These are phyloP conservation scores for Lepidostoma basale DNA, from an alignment of 1,140 invertebrate species.

Conservation along the genomic window DNA sequence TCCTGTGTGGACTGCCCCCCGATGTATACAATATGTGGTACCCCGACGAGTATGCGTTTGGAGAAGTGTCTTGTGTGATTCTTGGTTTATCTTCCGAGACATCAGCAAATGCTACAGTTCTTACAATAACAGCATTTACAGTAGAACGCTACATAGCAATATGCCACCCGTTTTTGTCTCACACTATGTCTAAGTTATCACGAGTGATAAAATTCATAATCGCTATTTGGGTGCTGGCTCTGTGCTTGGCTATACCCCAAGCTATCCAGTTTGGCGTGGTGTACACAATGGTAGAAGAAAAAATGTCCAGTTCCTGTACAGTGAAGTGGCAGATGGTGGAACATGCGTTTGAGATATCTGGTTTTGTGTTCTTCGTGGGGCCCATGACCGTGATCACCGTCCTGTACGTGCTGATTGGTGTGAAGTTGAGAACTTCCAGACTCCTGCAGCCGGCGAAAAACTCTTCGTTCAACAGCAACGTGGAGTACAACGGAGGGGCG, in stretches of 20 bases:
- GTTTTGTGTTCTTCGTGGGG: constrained; percentile 77
- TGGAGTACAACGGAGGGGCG: constrained; percentile 50
- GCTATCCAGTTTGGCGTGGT: constrained; percentile 76
- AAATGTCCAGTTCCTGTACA: constrained; percentile 61
- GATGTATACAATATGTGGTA: constrained; percentile 84
- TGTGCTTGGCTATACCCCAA: constrained; percentile 80
- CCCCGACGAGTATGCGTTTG: constrained; percentile 76
- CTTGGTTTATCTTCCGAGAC: constrained; percentile 78
- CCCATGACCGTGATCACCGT: constrained; percentile 78
- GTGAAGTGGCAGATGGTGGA: constrained; percentile 62
- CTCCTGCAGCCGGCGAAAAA: constrained; percentile 55
- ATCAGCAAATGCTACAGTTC: constrained; percentile 87
- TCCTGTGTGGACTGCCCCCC: constrained; percentile 76
- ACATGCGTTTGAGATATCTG: constrained; percentile 74
- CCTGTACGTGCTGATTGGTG: constrained; percentile 73
- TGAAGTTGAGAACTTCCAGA: constrained; percentile 65
- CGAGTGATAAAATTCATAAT: constrained; percentile 74
- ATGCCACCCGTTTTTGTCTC: constrained; percentile 88
- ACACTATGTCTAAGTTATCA: constrained; percentile 82
- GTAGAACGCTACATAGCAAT: constrained; percentile 94
- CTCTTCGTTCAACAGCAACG: constrained; percentile 51
- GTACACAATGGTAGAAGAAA: constrained; percentile 54
- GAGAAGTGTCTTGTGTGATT: constrained; percentile 76
- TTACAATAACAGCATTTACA: constrained; percentile 95
- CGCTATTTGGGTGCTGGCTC: constrained; percentile 72